phyloP scores from a whole-genome alignment of 1,140 invertebrate species.

The Brachionus angularis region DNA sequence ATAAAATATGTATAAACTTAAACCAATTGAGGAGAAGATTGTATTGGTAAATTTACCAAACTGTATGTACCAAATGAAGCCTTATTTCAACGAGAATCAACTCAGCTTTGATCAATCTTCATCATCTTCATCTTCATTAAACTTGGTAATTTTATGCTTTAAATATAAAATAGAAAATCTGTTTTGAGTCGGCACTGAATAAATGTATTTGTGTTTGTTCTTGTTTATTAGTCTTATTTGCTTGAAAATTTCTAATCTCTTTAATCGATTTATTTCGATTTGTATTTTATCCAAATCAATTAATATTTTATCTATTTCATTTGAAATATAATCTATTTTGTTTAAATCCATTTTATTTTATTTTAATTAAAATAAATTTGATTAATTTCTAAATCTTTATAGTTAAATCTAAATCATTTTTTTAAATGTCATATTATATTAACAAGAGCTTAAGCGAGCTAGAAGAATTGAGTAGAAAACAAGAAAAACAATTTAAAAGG shows the following conservation, averaged over 20 bases:
- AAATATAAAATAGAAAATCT: slow-evolving; percentile 15
- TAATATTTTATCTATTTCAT: too few relatives aligned
- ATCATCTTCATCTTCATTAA: too few relatives aligned
- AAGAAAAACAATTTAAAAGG: slow-evolving; percentile 12
- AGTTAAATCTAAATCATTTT: not conserved
- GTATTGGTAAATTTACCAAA: not conserved
- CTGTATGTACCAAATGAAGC: slow-evolving; percentile 4
- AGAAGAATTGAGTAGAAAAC: slow-evolving; percentile 24
- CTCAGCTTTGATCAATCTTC: slow-evolving; percentile 1
- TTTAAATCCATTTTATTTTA: too few relatives aligned
- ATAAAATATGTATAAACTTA: slow-evolving; percentile 35
- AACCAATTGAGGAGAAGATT: not conserved
- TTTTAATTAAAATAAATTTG: too few relatives aligned
- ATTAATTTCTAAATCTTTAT: not conserved
- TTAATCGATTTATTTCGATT: too few relatives aligned
- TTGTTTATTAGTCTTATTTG: too few relatives aligned
- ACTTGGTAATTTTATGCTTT: not conserved
- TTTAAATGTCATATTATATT: not conserved
- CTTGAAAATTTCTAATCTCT: too few relatives aligned
- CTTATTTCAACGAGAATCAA: not conserved
- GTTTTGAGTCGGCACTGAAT: slow-evolving; percentile 4
- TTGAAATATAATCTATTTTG: too few relatives aligned
- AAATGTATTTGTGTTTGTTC: too few relatives aligned
- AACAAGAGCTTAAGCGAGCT: not conserved
- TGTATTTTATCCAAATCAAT: too few relatives aligned